Evolutionary conservation across 2,113 vertebrate species (phyloP).

Genomic region (Procavia capensis): DNA sequence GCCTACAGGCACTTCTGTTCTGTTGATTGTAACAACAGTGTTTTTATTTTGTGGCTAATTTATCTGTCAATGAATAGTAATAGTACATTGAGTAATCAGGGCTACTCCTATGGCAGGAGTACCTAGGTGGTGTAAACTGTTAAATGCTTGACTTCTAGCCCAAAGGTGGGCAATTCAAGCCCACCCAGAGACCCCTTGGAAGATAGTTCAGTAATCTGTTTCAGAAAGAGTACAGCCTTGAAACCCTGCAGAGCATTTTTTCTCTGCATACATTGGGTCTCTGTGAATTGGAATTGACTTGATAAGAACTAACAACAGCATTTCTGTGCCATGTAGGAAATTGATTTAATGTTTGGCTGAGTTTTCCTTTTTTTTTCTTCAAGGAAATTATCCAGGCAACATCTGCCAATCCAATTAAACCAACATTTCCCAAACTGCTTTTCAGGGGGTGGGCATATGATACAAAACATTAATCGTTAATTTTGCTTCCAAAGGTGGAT

Average conservation of each 20-base stretch:
- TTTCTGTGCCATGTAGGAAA: neutral
- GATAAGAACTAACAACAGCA: neutral
- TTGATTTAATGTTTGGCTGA: constrained; percentile 24
- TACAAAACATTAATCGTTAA: constrained; percentile 35
- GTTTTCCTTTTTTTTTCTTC: neutral
- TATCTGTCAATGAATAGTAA: neutral
- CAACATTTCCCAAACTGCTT: constrained; percentile 48
- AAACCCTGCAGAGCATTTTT: neutral
- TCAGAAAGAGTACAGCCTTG: neutral
- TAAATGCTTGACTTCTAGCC: no score
- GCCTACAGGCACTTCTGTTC: neutral
- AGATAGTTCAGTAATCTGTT: neutral
- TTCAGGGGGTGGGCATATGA: neutral
- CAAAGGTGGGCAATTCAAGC: neutral
- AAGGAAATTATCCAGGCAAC: neutral
- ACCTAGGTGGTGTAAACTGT: neutral
- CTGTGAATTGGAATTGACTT: neutral
- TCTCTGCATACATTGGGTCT: neutral
- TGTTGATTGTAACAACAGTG: neutral
- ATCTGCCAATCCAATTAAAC: constrained; percentile 25
- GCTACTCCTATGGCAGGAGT: neutral
- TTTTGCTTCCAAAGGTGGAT: neutral
- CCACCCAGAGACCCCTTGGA: neutral
- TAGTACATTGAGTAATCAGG: neutral
- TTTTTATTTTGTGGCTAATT: constrained; percentile 30